Conservation (phyloP, 2,113 vertebrate species). For the Grantiella picta region DNA sequence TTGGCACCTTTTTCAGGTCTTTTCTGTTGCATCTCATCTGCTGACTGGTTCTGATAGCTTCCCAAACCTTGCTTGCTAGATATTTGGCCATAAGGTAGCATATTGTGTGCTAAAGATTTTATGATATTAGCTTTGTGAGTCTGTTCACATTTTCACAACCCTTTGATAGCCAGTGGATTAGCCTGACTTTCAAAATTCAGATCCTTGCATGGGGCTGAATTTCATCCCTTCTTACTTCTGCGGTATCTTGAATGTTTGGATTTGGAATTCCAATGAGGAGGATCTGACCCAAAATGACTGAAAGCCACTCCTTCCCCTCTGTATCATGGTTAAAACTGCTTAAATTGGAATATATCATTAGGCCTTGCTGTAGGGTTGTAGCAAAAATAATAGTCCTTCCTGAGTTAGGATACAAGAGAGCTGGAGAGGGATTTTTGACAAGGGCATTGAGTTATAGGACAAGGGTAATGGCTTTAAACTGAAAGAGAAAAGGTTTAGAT, state of each 20-base stretch:
- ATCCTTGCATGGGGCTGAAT: slow-evolving; percentile 22
- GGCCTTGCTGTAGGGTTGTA: neutral
- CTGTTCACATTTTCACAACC: neutral
- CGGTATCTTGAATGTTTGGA: neutral
- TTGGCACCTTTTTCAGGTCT: neutral
- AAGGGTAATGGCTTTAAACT: neutral
- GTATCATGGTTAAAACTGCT: neutral
- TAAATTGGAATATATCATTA: neutral
- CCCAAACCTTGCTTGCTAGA: slow-evolving; percentile 3
- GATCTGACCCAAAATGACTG: neutral
- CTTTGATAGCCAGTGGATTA: neutral
- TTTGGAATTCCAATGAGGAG: slow-evolving; percentile 45
- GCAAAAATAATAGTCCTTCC: neutral
- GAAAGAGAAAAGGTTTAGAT: neutral
- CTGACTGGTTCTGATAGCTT: slow-evolving; percentile 54
- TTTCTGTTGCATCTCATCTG: neutral
- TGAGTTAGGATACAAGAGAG: neutral
- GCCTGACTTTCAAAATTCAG: neutral
- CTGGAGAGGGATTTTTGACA: neutral
- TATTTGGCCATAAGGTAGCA: neutral
- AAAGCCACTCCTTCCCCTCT: neutral
- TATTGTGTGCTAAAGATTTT: neutral
- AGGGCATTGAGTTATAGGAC: neutral
- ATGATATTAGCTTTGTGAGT: neutral
- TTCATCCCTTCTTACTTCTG: neutral